Base-by-base conservation (phyloP, 2,113 vertebrate species). In the Muntiacus muntjak region DNA sequence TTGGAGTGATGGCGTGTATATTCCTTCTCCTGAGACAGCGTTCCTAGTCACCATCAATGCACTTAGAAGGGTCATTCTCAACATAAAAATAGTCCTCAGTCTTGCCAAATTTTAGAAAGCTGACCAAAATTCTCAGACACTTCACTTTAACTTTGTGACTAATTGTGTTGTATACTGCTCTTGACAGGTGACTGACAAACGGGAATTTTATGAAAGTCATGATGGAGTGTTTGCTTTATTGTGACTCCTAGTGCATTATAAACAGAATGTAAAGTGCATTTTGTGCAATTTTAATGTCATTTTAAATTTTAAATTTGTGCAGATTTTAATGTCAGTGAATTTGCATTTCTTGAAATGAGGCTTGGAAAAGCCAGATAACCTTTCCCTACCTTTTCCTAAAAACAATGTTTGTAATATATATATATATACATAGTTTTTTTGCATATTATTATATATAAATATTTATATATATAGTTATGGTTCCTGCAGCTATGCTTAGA, bases 191-290 rank as follows among this genome's bases (percentile, higher is more conserved):
- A 47, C 90, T 96, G 85, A 97, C 40, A 92, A 79, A 60, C 60
- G 11, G 78, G 17, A 30, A 91, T 76, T 98, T 97, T 71, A 84
- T 21, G 87, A 74, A 95, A 54, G 60, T 78, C 40, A 21, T 45
- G 19, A 87, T 12, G 43, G 82, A 95, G 82, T 94, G 25, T 36
- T 97, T 87, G 85, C 76, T 97, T 87, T 93, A 67, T 40, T 71
- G 74, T 85, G 81, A 95, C 93, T n/a, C 14, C 88, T 86, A 94
- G 54, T 91, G 76, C 94, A 84, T 81, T 95, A 91, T 92, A 93
- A 98, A 88, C 93, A 92, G 64, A 84, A 76, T 91, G 91, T 54
- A 30, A 58, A 93, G 19, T 94, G 81, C 28, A 50, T 43, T 76
- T 43, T 40, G 36, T 74, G 5, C 36, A 23, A 91, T 97, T 91